Evolutionary conservation across 1,140 invertebrate species (phyloP), one percentile per base, ranked within the genome.

Genomic region (Calephelis nemesis): DNA sequence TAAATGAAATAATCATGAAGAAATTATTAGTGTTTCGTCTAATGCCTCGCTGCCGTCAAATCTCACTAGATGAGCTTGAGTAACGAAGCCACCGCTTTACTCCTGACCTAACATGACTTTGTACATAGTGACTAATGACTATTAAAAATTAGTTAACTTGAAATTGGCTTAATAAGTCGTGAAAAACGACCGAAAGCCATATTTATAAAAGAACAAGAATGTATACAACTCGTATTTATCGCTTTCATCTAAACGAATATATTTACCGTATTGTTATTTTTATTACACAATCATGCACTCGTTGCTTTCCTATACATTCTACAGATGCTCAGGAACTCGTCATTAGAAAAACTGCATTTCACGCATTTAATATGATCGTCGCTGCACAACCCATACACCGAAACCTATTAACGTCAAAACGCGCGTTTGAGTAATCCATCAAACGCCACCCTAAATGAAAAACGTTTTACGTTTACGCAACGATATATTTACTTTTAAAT

Each of bases 351-450:
- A 87, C 76, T 87, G 87, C 87, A 88, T 87, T 79, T 90, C 85
- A 88, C 80, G 83, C 84, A 84, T 85, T 83, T 88, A 88, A 88
- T 86, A 87, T 87, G 79, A 71, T 78, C 77, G 76, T 83, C 83
- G 79, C 75, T 76, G 70, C 77, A 75, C 75, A 77, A 83, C 78
- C 82, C 71, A 84, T 75, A 78, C 78, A 77, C 52, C 82, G 80
- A 82, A 86, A 87, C 83, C 83, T 86, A 87, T 90, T 88, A 87
- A 81, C 83, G 87, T 88, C 84, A 85, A 77, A 76, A 80, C 73
- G 79, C 76, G 79, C 79, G 78, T 80, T 82, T 78, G 76, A 79
- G 75, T 77, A 86, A 88, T 88, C 83, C 76, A 89, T 89, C 85
- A 85, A 83, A 74, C 70, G 68, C 68, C 75, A 79, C 78, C 81